These are phyloP conservation scores for Atrina japonica DNA, from an alignment of 2,888 invertebrate genomes.

Conservation along the genomic window DNA sequence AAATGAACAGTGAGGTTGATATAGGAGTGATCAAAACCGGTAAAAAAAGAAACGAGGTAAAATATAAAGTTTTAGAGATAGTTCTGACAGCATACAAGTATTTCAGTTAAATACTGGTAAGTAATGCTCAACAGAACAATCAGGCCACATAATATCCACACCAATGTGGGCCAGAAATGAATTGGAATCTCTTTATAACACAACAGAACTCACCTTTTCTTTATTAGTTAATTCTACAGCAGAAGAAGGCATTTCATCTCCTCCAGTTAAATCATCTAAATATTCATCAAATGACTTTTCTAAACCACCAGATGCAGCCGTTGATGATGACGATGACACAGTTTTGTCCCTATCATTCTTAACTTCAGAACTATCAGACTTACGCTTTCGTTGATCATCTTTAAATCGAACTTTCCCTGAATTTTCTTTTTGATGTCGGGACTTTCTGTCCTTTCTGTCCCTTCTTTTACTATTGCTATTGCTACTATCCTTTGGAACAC, in stretches of 20 bases:
- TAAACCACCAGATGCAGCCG: background rate
- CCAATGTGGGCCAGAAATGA: too few species aligned
- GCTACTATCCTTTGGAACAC: slow-evolving; percentile 1
- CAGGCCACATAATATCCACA: too few species aligned
- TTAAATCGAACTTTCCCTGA: slow-evolving; percentile 9
- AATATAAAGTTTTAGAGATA: too few species aligned
- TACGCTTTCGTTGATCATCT: slow-evolving; percentile 20
- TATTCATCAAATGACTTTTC: slow-evolving; percentile 34
- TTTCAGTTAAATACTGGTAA: too few species aligned
- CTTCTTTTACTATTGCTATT: slow-evolving; percentile 1
- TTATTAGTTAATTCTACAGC: slow-evolving; percentile 78
- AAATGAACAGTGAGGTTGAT: too few species aligned
- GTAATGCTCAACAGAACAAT: too few species aligned
- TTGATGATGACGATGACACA: slow-evolving; percentile 7
- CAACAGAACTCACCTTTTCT: too few species aligned
- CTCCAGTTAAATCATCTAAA: slow-evolving; percentile 35
- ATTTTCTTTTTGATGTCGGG: slow-evolving; percentile 21
- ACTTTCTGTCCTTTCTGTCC: slow-evolving; percentile 15
- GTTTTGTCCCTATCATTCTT: slow-evolving; percentile 14
- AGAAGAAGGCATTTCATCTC: slow-evolving; percentile 74
- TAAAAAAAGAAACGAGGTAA: too few species aligned
- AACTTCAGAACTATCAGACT: background rate
- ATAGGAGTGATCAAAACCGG: too few species aligned
- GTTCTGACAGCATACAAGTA: too few species aligned
- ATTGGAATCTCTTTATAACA: too few species aligned